phyloP scores from a whole-genome alignment of 2,888 invertebrate genomes.

The Tillus elongatus region DNA sequence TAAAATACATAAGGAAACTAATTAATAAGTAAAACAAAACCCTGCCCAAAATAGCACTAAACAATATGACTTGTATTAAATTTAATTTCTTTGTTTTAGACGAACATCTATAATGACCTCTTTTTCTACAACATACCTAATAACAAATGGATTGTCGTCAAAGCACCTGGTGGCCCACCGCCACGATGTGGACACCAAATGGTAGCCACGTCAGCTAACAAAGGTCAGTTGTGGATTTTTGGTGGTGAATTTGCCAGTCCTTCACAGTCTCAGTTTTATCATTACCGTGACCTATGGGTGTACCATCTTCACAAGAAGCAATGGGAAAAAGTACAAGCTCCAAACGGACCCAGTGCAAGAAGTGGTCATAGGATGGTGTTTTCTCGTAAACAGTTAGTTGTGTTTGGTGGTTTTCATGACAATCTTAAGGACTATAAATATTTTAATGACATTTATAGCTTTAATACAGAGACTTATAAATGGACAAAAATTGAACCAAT shows the following conservation, averaged over 20 bases:
- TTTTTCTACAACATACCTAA: slow-evolving; percentile 71
- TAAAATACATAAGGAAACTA: no score
- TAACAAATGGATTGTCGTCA: slow-evolving; percentile 70
- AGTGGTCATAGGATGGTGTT: slow-evolving; percentile 85
- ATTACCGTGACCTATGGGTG: slow-evolving; percentile 87
- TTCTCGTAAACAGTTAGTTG: slow-evolving; percentile 64
- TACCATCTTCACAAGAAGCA: slow-evolving; percentile 54
- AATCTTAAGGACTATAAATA: slow-evolving; percentile 80
- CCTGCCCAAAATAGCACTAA: no score
- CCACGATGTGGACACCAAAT: slow-evolving; percentile 87
- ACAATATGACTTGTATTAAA: no score
- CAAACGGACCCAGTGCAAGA: slow-evolving; percentile 72
- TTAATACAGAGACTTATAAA: slow-evolving; percentile 67
- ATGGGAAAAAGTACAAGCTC: slow-evolving; percentile 74
- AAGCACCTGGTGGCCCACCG: slow-evolving; percentile 77
- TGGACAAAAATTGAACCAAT: slow-evolving; percentile 65
- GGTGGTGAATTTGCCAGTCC: slow-evolving; percentile 91
- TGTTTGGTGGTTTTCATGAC: slow-evolving; percentile 91
- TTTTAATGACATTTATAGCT: slow-evolving; percentile 76
- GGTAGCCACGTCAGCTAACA: slow-evolving; percentile 60
- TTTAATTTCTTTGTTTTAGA: slow-evolving; percentile 48
- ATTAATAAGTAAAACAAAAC: no score
- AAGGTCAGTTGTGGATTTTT: slow-evolving; percentile 71
- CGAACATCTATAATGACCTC: slow-evolving; percentile 78
- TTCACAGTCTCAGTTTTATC: slow-evolving; percentile 84